phyloP scores from a whole-genome alignment of 64 coral and sea anemone genomes.

The Acropora yongei region DNA sequence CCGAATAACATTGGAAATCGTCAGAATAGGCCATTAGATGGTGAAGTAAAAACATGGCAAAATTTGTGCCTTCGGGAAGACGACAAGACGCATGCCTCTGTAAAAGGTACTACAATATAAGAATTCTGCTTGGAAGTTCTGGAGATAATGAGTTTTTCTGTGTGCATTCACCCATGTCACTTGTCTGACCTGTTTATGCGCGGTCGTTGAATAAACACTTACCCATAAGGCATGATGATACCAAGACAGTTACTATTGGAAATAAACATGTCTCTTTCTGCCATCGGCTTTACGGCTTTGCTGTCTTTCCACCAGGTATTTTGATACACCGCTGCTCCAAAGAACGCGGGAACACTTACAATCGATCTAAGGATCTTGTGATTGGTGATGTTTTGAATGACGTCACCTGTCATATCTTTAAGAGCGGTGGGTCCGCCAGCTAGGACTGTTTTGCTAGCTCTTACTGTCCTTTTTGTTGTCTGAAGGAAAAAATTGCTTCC shows the following conservation, averaged over 20 bases:
- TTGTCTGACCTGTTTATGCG: too few relatives aligned
- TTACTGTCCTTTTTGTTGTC: neutral
- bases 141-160: too few relatives aligned
- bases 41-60: too few relatives aligned
- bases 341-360: constrained; percentile 17
- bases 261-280: neutral
- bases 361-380: constrained; percentile 8
- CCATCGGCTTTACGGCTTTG: neutral
- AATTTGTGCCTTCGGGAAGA: too few relatives aligned
- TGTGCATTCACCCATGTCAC: too few relatives aligned
- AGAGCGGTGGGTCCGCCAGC: neutral
- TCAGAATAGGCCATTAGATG: too few relatives aligned
- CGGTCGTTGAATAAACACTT: neutral
- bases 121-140: too few relatives aligned
- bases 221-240: constrained; percentile 37
- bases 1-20: too few relatives aligned
- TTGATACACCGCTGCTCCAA: constrained; percentile 29
- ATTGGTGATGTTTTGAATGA: constrained; percentile 10
- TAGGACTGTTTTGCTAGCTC: neutral
- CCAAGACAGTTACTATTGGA: constrained; percentile 21
- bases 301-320: constrained; percentile 24
- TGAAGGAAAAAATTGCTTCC: neutral
- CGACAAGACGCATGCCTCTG: too few relatives aligned
- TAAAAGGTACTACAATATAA: neutral
- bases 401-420: constrained; percentile 13